These are phyloP conservation scores for Pristionchus entomophagus DNA, from an alignment of 2,888 invertebrate genomes.

Conservation along the genomic window DNA sequence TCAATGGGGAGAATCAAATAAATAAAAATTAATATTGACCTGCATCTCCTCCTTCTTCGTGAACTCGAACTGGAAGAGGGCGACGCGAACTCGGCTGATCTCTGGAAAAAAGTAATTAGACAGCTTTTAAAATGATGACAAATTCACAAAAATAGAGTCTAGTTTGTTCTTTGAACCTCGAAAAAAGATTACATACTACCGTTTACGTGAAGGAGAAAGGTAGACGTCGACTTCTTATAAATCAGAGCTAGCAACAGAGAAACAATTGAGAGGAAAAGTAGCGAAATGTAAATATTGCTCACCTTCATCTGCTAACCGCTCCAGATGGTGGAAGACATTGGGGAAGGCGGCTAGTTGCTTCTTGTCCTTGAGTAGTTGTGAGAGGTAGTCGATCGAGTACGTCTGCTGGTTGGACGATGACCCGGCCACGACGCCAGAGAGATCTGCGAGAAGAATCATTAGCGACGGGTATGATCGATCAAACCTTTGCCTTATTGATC, in stretches of 20 bases:
- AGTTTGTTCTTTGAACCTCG: too few species aligned
- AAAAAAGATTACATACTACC: too few species aligned
- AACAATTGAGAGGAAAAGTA: too few species aligned
- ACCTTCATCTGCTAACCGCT: constrained; percentile 99
- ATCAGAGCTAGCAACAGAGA: too few species aligned
- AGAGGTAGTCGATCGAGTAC: constrained; percentile 98
- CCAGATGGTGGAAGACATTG: constrained; percentile 98
- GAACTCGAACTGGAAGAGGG: constrained; percentile 98
- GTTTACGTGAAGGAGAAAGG: too few species aligned
- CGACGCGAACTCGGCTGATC: constrained; percentile 97
- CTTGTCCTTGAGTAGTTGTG: constrained; percentile 99
- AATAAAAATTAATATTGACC: too few species aligned
- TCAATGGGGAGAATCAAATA: too few species aligned
- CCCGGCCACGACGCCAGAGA: constrained; percentile 32
- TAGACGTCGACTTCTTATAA: too few species aligned
- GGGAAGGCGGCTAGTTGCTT: constrained; percentile 99
- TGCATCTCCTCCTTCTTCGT: constrained; percentile 84
- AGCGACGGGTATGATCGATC: too few species aligned
- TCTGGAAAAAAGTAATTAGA: constrained; percentile 81
- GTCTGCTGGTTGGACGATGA: constrained; percentile 51
- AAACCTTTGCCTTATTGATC: too few species aligned
- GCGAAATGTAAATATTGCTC: background rate
- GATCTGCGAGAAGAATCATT: background rate
- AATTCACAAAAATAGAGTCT: too few species aligned
- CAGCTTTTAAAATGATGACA: background rate